Percentiles rank a stretch among this genome's conserved stretches.
These are phyloP conservation scores for Trinorchestia longiramus DNA, from an alignment of 1,140 invertebrate species.

Conservation along the genomic window DNA sequence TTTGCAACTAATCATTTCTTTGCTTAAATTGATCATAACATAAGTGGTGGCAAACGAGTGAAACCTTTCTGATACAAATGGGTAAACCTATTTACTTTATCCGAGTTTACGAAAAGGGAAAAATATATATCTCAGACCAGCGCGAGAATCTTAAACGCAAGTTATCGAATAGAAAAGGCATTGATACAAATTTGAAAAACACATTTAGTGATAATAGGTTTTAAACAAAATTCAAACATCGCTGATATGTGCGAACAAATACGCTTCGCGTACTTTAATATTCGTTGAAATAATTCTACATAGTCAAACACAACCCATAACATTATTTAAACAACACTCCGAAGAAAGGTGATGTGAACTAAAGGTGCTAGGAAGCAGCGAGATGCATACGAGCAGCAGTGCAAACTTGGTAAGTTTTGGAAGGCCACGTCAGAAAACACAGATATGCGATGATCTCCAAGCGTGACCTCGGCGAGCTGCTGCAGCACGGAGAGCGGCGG, in stretches of 20 bases:
- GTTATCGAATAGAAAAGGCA: neutral
- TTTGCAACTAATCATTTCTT: neutral
- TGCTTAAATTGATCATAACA: neutral
- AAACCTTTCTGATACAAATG: neutral
- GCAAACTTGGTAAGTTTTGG: neutral
- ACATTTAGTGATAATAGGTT: neutral
- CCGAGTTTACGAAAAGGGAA: neutral
- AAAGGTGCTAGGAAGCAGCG: neutral
- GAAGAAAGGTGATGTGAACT: neutral
- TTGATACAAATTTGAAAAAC: neutral
- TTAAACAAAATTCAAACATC: neutral
- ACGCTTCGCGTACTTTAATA: neutral
- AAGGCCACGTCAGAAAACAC: neutral
- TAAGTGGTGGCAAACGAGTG: neutral
- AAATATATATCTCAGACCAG: neutral
- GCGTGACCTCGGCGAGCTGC: neutral
- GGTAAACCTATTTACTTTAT: neutral
- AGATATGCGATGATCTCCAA: constrained; percentile 9
- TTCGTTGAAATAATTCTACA: neutral
- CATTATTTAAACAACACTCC: neutral
- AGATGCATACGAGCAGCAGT: neutral
- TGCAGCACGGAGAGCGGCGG: neutral
- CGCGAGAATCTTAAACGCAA: neutral
- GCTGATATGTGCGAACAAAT: neutral
- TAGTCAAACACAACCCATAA: neutral